Base-by-base conservation (phyloP, 2,113 vertebrate species). In the Orientallactaga bullata region DNA sequence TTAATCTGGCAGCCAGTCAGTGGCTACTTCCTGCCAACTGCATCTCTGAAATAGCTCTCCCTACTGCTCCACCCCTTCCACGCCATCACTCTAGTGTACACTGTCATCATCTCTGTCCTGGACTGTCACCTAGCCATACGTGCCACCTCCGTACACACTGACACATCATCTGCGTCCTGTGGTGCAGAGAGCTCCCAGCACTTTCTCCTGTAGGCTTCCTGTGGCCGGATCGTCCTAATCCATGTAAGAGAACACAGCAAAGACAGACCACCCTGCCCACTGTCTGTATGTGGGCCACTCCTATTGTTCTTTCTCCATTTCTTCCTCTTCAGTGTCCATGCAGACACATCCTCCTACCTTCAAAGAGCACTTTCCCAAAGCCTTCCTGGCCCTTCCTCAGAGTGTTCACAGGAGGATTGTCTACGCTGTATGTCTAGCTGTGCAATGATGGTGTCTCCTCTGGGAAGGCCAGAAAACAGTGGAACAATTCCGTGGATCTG, bases 1-100 rank as follows among this genome's bases (percentile, higher is more conserved):
- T 97, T 95, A 93, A 95, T 95, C 95, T 97, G 93, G 90, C 96
- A 94, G 95, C 95, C 95, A 93, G 87, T 96, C 95, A 76, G 94
- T 9, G 90, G 90, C 95, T 90, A 95, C 94, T 95, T 97, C 94
- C 92, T 97, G 96, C 97, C 97, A 97, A 93, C 84, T 95, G 89
- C 37, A 7, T 39, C 93, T 91, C 89, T 89, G 91, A 96, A 97
- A 96, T 95, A 95, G 95, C 92, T 89, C 93, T 95, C 60, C 86
- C 95, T 88, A 91, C 92, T 93, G 96, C 63, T 35, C 42, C 11
- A 4, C 58, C 51, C 79, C 89, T n/a, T 15, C 35, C 55, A 0
- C 35, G 15, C 39, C 89, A 10, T 61, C 72, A 20, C 89, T 51
- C 8, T 37, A 7, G 76, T 80, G 80, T 32, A 68, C 84, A 17